Conservation (phyloP, 2,888 invertebrate species). For the Sycophila texana region DNA sequence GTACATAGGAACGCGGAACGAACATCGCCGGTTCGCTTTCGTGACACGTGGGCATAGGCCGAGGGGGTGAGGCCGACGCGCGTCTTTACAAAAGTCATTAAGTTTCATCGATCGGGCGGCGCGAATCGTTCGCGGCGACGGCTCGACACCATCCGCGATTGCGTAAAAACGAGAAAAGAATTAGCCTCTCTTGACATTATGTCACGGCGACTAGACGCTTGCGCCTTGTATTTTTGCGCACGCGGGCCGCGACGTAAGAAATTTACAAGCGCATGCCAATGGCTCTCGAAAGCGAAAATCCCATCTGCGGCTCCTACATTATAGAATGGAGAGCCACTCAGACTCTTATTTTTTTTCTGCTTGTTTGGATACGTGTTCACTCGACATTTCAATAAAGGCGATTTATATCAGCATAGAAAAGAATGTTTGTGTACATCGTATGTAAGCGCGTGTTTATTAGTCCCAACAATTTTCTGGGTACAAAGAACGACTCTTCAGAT, state of each 20-base stretch:
- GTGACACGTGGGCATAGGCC: not conserved
- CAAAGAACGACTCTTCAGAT: too few relatives aligned
- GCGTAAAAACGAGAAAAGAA: slow-evolving; percentile 19
- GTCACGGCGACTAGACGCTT: not conserved
- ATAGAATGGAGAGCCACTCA: too few relatives aligned
- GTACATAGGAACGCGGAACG: not conserved
- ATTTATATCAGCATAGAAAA: too few relatives aligned
- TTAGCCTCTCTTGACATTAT: not conserved
- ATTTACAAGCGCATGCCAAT: slow-evolving; percentile 13
- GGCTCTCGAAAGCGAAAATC: not conserved
- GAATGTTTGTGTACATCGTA: too few relatives aligned
- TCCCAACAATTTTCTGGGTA: too few relatives aligned
- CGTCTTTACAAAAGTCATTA: slow-evolving; percentile 44
- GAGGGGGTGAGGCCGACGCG: not conserved
- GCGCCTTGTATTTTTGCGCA: not conserved
- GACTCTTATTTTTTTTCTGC: too few relatives aligned
- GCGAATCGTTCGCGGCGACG: not conserved
- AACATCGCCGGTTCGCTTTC: not conserved
- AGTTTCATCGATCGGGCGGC: slow-evolving; percentile 34
- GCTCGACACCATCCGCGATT: slow-evolving; percentile 1
- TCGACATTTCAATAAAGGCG: too few relatives aligned
- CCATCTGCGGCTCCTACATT: too few relatives aligned
- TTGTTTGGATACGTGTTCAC: too few relatives aligned
- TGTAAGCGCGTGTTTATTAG: too few relatives aligned
- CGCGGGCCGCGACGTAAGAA: not conserved